Conservation (phyloP, 2,113 vertebrate genomes). For the Pyrgilauda ruficollis region DNA sequence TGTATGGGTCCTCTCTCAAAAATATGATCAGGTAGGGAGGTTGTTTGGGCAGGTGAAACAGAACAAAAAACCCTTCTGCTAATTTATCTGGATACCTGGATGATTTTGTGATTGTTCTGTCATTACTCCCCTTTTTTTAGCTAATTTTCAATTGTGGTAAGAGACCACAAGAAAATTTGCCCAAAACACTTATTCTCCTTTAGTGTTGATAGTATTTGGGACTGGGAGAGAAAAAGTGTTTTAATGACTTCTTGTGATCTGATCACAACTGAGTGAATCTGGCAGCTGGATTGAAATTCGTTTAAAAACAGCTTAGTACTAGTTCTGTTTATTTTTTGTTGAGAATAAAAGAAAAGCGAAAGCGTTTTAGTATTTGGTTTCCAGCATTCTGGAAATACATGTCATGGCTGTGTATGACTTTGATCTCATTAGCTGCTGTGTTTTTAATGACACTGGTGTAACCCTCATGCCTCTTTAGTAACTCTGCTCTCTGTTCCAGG, state of each 20-base stretch:
- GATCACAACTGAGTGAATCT: not conserved
- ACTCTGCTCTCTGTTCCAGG: constrained; percentile 74
- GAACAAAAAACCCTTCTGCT: not conserved
- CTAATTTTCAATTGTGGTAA: not conserved
- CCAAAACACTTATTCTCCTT: not conserved
- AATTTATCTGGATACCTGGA: not conserved
- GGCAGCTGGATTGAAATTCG: not conserved
- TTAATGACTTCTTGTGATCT: not conserved
- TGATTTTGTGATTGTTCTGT: not conserved
- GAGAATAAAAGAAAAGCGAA: not conserved
- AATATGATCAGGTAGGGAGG: not conserved
- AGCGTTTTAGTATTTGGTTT: not conserved
- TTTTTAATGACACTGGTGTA: not conserved
- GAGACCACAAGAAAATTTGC: not conserved
- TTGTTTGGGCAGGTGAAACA: not conserved
- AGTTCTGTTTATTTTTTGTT: not conserved
- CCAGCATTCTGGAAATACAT: not conserved
- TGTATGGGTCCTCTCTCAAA: not conserved
- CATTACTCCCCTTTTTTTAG: not conserved
- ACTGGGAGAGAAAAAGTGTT: not conserved
- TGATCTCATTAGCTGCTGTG: not conserved
- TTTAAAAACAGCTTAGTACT: not conserved
- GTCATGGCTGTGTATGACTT: not conserved
- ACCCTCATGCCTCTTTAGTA: not conserved
- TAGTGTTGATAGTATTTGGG: not conserved